Conservation (phyloP, 2,888 invertebrate genomes). For the Mongoloraphidia duomilia region DNA sequence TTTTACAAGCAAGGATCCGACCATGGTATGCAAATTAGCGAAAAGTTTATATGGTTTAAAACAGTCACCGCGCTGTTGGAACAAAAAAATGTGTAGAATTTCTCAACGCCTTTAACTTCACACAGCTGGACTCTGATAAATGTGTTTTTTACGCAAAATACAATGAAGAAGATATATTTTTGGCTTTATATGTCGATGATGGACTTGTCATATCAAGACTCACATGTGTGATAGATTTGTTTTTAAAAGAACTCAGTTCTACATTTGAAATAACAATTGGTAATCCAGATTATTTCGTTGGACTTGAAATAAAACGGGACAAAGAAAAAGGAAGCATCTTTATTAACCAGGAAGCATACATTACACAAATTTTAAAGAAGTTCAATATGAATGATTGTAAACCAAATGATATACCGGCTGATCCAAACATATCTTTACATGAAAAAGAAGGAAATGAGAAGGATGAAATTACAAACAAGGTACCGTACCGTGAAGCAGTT, state of each 20-base stretch:
- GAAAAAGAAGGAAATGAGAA: neutral
- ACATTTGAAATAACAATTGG: slow-evolving; percentile 10
- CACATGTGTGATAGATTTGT: slow-evolving; percentile 1
- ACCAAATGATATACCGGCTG: slow-evolving; percentile 4
- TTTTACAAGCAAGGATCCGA: slow-evolving; percentile 3
- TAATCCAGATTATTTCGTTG: slow-evolving; percentile 10
- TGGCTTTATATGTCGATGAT: slow-evolving; percentile 15
- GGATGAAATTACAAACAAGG: neutral
- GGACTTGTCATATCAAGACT: slow-evolving; percentile 10
- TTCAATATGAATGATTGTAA: slow-evolving; percentile 6
- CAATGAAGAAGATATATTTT: slow-evolving; percentile 4
- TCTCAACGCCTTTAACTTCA: slow-evolving; percentile 9
- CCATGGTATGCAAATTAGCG: slow-evolving; percentile 8
- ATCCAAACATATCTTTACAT: slow-evolving; percentile 2
- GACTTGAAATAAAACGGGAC: slow-evolving; percentile 10
- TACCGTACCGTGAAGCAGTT: slow-evolving; percentile 4
- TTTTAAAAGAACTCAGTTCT: slow-evolving; percentile 4
- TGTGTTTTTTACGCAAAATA: slow-evolving; percentile 10
- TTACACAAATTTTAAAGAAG: slow-evolving; percentile 1
- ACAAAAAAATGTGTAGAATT: slow-evolving; percentile 10
- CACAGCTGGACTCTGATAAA: slow-evolving; percentile 10
- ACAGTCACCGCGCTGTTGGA: slow-evolving; percentile 16
- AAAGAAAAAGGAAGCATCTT: neutral
- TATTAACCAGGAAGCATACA: slow-evolving; percentile 2
- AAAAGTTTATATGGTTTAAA: slow-evolving; percentile 13